phyloP scores from a whole-genome alignment of 2,888 invertebrate species.

The Caenorhabditis drosophilae region DNA sequence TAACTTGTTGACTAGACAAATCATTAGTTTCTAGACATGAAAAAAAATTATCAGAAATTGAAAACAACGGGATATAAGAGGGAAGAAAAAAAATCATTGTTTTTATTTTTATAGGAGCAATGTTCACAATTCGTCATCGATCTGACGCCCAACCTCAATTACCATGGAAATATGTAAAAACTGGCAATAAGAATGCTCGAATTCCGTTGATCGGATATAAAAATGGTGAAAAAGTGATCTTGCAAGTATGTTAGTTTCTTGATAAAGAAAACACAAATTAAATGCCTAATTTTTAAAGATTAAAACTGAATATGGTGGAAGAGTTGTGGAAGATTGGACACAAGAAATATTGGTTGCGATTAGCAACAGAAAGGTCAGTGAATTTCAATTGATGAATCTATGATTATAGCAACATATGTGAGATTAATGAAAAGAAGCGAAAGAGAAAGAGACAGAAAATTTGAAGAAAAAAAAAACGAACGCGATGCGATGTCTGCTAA shows the following conservation, averaged over 20 bases:
- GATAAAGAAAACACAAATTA: not conserved
- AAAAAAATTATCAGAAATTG: too few species aligned
- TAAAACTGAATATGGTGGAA: conserved; percentile 51
- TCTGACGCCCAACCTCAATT: conserved; percentile 18
- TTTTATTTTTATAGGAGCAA: conserved; percentile 43
- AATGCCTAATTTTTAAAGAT: conserved; percentile 37
- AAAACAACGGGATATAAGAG: too few species aligned
- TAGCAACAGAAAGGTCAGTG: conserved; percentile 32
- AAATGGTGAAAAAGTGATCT: conserved; percentile 51
- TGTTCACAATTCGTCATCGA: conserved; percentile 47
- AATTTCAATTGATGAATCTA: too few species aligned
- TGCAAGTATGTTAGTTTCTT: conserved; percentile 39
- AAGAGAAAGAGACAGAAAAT: too few species aligned
- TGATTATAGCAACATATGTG: too few species aligned
- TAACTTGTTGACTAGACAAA: too few species aligned
- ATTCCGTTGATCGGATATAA: conserved; percentile 44
- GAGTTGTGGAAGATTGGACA: conserved; percentile 57
- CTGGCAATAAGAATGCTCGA: conserved; percentile 42
- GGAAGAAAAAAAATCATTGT: too few species aligned
- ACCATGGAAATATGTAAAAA: conserved; percentile 53
- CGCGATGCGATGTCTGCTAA: too few species aligned
- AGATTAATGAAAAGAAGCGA: too few species aligned
- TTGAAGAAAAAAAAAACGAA: too few species aligned
- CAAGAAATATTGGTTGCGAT: conserved; percentile 54
- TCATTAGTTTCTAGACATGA: too few species aligned